Conservation (phyloP, 2,797 vertebrate genomes). For the Syngnathus rostellatus region DNA sequence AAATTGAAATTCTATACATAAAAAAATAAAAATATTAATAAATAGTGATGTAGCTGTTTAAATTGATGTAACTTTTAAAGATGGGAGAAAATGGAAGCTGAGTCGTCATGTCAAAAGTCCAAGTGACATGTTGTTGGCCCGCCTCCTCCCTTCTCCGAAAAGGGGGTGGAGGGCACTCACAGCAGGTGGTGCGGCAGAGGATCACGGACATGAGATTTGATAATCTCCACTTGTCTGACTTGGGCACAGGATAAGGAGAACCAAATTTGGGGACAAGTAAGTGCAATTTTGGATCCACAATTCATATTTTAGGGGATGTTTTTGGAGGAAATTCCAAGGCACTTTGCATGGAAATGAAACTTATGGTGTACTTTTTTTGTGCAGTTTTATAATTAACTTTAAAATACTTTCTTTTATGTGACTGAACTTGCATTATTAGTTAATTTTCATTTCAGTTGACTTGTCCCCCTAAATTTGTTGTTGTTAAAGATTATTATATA, state of each 20-base stretch:
- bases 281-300: constrained; percentile 10
- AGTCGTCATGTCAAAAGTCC: not conserved
- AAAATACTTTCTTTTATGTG: not conserved
- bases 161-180: constrained; percentile 62
- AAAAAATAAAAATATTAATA: not conserved
- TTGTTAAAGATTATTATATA: not conserved
- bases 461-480: not conserved
- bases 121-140: constrained; percentile 32
- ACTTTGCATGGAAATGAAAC: not conserved
- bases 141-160: constrained; percentile 44
- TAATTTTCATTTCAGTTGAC: not conserved
- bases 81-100: constrained; percentile 3
- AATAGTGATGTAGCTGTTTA: not conserved
- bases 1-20: constrained; percentile 7
- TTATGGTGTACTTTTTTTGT: not conserved
- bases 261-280: constrained; percentile 53
- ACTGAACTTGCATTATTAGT: not conserved
- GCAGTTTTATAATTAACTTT: not conserved
- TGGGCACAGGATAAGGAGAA: constrained; percentile 37
- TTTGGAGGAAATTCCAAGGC: not conserved
- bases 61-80: not conserved
- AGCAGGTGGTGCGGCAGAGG: constrained; percentile 69
- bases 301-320: not conserved
- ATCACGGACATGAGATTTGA: constrained; percentile 57
- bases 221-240: constrained; percentile 51